These are phyloP conservation scores for Atrina japonica DNA, from an alignment of 2,888 invertebrate species.

Conservation along the genomic window DNA sequence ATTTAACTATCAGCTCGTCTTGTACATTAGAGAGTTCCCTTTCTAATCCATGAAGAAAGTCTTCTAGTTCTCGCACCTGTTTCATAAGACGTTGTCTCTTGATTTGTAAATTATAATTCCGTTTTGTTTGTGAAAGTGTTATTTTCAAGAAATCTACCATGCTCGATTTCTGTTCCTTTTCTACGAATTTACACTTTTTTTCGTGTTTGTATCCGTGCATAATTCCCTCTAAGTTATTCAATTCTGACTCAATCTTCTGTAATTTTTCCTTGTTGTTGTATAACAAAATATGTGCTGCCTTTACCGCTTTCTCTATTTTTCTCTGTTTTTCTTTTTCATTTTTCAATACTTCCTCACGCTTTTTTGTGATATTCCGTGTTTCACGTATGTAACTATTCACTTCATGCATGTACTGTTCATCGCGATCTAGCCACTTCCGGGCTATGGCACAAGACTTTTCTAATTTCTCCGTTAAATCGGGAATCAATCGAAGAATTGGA, in stretches of 20 bases:
- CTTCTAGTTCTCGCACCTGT: constrained; percentile 74
- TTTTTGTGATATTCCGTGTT: constrained; percentile 66
- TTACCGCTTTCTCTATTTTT: constrained; percentile 70
- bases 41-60: constrained; percentile 65
- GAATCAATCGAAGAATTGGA: constrained; percentile 74
- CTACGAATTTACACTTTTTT: constrained; percentile 65
- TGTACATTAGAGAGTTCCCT: constrained; percentile 68
- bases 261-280: constrained; percentile 74
- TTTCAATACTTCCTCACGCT: constrained; percentile 67
- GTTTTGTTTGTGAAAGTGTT: constrained; percentile 76
- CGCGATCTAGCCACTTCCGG: constrained; percentile 73
- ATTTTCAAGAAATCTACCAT: constrained; percentile 78
- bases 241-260: constrained; percentile 69
- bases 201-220: constrained; percentile 64
- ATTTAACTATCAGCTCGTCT: constrained; percentile 68
- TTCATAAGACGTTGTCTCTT: constrained; percentile 71
- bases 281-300: constrained; percentile 70
- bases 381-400: constrained; percentile 74
- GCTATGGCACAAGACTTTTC: constrained; percentile 66
- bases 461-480: constrained; percentile 74
- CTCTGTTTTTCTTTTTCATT: constrained; percentile 72
- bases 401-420: constrained; percentile 76
- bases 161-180: constrained; percentile 76
- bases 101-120: constrained; percentile 75
- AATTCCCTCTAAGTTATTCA: constrained; percentile 70